Conservation (phyloP, 2,113 vertebrate genomes). For the Spilogale gracilis region DNA sequence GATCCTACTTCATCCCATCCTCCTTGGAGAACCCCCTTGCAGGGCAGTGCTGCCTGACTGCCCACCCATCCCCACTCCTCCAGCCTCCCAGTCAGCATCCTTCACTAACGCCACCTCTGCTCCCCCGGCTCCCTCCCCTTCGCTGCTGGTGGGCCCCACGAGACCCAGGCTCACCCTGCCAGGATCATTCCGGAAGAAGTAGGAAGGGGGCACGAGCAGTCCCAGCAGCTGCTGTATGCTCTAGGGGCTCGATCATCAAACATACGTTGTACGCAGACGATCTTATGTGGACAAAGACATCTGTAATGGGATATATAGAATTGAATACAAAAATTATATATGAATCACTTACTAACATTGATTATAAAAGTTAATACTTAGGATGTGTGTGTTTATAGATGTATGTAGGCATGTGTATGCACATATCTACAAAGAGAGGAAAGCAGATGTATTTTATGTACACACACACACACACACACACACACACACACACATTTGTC, state of each 20-base stretch:
- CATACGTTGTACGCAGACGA: background rate
- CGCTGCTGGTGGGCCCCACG: background rate
- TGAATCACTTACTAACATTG: background rate
- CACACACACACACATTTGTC: background rate
- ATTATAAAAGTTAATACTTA: background rate
- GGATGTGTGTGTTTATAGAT: background rate
- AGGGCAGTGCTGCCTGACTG: background rate
- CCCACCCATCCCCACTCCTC: background rate
- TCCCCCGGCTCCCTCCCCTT: background rate
- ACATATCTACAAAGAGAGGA: background rate
- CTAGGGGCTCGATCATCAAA: too few relatives aligned
- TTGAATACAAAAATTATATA: background rate
- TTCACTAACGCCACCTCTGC: background rate
- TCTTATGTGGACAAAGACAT: background rate
- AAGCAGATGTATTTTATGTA: background rate
- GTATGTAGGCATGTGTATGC: background rate
- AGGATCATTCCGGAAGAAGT: background rate
- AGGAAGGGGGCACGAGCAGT: fast-evolving
- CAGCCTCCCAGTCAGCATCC: background rate
- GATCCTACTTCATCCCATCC: fast-evolving
- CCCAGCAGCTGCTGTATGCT: too few relatives aligned
- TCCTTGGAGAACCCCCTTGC: fast-evolving
- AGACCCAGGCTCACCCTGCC: background rate
- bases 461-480: background rate
- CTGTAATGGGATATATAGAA: background rate